Evolutionary conservation across 2,888 invertebrate genomes (phyloP).

Genomic region (Leptopterna dolabrata): DNA sequence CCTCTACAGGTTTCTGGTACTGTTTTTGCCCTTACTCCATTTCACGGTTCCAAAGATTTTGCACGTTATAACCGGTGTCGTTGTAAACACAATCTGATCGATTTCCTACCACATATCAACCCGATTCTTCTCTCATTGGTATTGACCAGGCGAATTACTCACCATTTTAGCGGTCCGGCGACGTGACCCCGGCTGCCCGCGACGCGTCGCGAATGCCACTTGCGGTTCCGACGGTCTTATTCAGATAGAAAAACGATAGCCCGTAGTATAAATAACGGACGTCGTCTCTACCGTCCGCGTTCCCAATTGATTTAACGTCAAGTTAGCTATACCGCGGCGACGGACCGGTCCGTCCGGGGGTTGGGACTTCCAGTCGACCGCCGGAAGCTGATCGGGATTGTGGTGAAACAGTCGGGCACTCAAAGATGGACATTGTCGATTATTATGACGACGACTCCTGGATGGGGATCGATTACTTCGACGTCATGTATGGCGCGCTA

Average conservation of each 20-base stretch:
- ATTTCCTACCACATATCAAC: background rate
- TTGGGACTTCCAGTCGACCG: background rate
- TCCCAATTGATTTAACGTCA: background rate
- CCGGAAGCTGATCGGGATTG: background rate
- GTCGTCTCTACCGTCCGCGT: background rate
- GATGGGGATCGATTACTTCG: slow-evolving; percentile 33
- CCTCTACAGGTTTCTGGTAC: no score
- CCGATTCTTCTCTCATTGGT: background rate
- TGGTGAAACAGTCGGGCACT: background rate
- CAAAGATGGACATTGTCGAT: background rate
- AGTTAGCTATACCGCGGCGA: background rate
- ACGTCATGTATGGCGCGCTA: background rate
- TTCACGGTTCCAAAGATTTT: no score
- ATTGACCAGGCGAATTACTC: background rate
- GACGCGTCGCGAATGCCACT: background rate
- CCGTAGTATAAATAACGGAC: background rate
- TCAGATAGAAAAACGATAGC: background rate
- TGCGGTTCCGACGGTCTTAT: background rate
- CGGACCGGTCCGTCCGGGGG: background rate
- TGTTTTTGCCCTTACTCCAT: no score
- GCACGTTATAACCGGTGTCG: no score
- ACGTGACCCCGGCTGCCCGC: background rate
- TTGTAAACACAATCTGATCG: no score
- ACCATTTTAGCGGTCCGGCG: background rate
- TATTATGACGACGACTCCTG: slow-evolving; percentile 28